phyloP scores from a whole-genome alignment of 1,140 invertebrate species.

The Brachionus koreanus region DNA sequence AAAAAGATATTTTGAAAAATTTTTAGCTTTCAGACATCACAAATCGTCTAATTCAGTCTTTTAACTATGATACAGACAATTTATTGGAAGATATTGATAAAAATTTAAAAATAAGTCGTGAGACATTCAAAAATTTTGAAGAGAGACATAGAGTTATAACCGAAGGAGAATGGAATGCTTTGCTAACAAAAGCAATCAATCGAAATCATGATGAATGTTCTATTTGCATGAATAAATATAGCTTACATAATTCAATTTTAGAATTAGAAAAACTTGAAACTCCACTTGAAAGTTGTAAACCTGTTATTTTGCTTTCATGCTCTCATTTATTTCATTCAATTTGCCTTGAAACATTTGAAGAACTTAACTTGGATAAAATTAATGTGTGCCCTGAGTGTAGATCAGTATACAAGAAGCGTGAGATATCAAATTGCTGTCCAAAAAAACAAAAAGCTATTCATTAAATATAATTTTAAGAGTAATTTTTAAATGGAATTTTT shows the following conservation, averaged over 20 bases:
- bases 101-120: conserved; percentile 50
- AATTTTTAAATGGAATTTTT: no score
- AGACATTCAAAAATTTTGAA: conserved; percentile 53
- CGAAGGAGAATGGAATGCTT: conserved; percentile 53
- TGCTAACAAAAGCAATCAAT: conserved; percentile 50
- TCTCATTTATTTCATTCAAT: conserved; percentile 56
- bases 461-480: no score
- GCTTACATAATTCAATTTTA: neutral
- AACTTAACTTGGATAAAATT: conserved; percentile 49
- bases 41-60: conserved; percentile 54
- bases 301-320: conserved; percentile 54
- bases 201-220: conserved; percentile 43
- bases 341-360: conserved; percentile 55
- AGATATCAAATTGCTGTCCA: neutral
- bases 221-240: conserved; percentile 43
- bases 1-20: neutral
- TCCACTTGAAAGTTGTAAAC: conserved; percentile 7
- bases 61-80: conserved; percentile 51
- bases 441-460: neutral
- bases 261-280: neutral
- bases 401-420: conserved; percentile 51
- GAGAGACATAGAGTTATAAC: conserved; percentile 46
- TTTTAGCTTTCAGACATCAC: conserved; percentile 52
- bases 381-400: conserved; percentile 54
- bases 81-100: conserved; percentile 54